Conservation (phyloP, 2,113 vertebrate species). For the Callipepla californica region DNA sequence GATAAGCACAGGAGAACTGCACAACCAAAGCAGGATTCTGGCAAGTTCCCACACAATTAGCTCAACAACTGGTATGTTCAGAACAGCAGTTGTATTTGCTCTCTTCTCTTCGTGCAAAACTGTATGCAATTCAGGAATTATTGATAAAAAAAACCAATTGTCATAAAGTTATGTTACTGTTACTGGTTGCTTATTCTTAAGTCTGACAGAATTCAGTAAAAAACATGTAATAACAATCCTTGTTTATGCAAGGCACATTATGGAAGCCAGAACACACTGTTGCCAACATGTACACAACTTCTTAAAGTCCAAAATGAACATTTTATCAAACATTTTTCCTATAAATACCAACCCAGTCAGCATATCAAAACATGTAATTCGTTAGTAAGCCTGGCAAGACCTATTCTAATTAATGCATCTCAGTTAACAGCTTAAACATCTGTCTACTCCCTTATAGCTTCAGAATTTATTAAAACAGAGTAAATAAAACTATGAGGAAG, state of each 20-base stretch:
- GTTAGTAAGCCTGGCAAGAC: not conserved
- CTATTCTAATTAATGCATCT: not conserved
- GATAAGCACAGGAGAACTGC: not conserved
- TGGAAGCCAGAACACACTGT: not conserved
- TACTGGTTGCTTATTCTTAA: not conserved
- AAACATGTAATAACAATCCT: not conserved
- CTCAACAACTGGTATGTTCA: not conserved
- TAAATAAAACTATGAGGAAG: not conserved
- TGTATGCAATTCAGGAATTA: not conserved
- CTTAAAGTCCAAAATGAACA: not conserved
- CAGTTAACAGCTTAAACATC: not conserved
- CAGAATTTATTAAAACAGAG: not conserved
- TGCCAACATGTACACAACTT: not conserved
- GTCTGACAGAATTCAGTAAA: not conserved
- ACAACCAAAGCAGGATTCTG: not conserved
- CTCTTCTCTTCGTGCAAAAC: not conserved
- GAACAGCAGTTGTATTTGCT: not conserved
- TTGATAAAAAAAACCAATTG: not conserved
- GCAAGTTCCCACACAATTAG: rapidly evolving
- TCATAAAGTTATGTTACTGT: not conserved
- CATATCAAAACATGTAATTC: not conserved
- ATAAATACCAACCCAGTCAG: not conserved
- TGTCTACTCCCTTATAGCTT: not conserved
- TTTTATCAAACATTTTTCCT: not conserved
- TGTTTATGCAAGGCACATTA: not conserved